Evolutionary conservation across 2,888 invertebrate species (phyloP), one percentile per base, ranked within the genome.

Genomic region (Epinotia ramella): DNA sequence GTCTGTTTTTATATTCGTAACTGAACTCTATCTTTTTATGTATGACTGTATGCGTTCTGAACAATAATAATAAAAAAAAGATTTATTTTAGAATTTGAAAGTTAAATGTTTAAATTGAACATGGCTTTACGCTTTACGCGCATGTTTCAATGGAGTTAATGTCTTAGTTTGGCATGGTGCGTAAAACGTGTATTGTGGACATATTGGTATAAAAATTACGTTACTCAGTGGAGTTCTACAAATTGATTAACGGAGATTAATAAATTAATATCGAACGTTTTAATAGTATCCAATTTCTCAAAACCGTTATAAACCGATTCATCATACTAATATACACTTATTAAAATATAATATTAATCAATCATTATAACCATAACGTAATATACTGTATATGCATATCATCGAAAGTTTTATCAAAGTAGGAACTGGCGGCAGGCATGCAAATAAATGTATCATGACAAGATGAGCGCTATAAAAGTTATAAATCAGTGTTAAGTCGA

Each of bases 371-470:
- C 49, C 18, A 59, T 69, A 69, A 69, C 16, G 40, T 40, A 40
- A 40, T 9, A 40, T 40, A 4, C n/a, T n/a, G n/a, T 7, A 60
- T 60, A 69, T 69, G 60, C 59, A 69, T 59, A 65, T 4, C 49
- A 53, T 66, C 44, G 75, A 75, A 75, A 75, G 75, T 75, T 63
- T 75, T 46, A 70, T 60, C 59, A 44, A 60, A 56, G 53, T 75
- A 66, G 71, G 66, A 62, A 60, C 65, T 71, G 60, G 75, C 40
- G 60, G 53, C 64, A 13, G 13, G 16, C 60, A 66, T 56, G 60
- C 53, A 44, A 60, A 75, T 60, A 71, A 40, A 44, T 20, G 65
- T 49, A 66, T 71, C 66, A 75, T 75, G 75, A 53, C 70, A 66
- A 75, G 53, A 75, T 71, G 65, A 59, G 59, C 49, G 33, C 20